Evolutionary conservation across 2,113 vertebrate genomes (phyloP), one percentile per base, ranked within the genome.

Genomic region (Ammodytes marinus): DNA sequence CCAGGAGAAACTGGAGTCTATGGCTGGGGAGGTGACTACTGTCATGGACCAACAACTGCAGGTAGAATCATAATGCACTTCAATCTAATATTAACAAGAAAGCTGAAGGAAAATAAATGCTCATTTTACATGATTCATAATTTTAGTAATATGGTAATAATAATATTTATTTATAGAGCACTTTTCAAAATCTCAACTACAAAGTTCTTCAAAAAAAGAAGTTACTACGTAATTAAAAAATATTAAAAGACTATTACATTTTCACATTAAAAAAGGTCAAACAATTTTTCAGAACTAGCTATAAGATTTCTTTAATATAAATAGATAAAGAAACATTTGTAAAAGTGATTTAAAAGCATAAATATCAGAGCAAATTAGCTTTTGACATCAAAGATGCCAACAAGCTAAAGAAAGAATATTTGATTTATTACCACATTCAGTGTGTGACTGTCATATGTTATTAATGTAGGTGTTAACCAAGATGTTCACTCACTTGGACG

Each of bases 31-130:
- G 91, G 96, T 99, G 57, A 97, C 97, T 0, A 95, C 94, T 52
- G 97, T 99, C 47, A 97, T 99, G 68, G 98, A 99, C 63, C 96
- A 99, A 47, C 97, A 99, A 2, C 95, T 99, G 42, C 97, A 99
- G 97, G 98, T 99, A 82, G 5, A 4, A 7, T 14, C 5, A 4
- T 14, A 39, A 63, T 11, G 2, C 53, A 17, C 12, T 74, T 2
- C 10, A 61, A 63, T 53, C 2, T 4, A 43, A 63, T 53, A 39
- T 49, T 64, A 13, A 0, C 5, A 37, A 39, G 9, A 27, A 27
- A 27, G 27, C 27, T 27, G 27, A 74, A 43, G 37, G 13, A 72
- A 50, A 73, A 50, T 0, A 50, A 9, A 42, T 53, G 8, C 3
- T 2, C 45, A 14, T n/a, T 47, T 35, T 46, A 27, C 39, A 52